Conservation (phyloP, 2,113 vertebrate species). For the Amblyopsis rosae region DNA sequence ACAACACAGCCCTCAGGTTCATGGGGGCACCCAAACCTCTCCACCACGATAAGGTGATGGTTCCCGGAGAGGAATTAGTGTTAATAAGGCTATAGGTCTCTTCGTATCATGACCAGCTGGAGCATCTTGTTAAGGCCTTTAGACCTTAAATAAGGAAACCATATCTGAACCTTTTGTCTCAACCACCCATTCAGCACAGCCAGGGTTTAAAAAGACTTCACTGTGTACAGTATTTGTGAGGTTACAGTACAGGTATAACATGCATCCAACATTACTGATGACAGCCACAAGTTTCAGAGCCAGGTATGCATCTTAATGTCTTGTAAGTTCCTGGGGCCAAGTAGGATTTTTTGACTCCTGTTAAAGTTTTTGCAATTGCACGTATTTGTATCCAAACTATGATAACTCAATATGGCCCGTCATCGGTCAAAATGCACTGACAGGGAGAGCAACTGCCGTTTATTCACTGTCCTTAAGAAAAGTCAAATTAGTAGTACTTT, state of each 20-base stretch:
- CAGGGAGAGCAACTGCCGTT: neutral
- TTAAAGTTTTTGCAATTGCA: slow-evolving; percentile 31
- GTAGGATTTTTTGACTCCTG: slow-evolving; percentile 51
- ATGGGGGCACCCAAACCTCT: no score
- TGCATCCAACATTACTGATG: slow-evolving; percentile 18
- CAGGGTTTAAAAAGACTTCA: neutral
- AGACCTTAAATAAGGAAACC: slow-evolving; percentile 17
- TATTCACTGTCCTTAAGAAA: neutral
- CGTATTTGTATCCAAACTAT: slow-evolving; percentile 12
- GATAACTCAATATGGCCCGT: slow-evolving; percentile 19
- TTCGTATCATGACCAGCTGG: slow-evolving; percentile 35
- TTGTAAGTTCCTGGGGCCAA: slow-evolving; percentile 31
- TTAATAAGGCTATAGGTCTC: slow-evolving; percentile 15
- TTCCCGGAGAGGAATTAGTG: slow-evolving; percentile 2
- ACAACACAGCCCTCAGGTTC: no score
- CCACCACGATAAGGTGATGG: no score
- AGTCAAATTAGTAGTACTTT: neutral
- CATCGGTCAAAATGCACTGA: neutral
- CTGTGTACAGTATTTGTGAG: neutral
- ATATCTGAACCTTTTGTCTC: slow-evolving; percentile 38
- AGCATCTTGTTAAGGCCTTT: slow-evolving; percentile 32
- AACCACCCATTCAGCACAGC: slow-evolving; percentile 28
- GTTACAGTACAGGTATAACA: no score
- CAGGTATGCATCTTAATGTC: slow-evolving; percentile 45
- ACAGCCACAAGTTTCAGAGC: slow-evolving; percentile 43